These are phyloP conservation scores for Halictus quadricinctus DNA, from an alignment of 2,888 invertebrate genomes.

Conservation along the genomic window DNA sequence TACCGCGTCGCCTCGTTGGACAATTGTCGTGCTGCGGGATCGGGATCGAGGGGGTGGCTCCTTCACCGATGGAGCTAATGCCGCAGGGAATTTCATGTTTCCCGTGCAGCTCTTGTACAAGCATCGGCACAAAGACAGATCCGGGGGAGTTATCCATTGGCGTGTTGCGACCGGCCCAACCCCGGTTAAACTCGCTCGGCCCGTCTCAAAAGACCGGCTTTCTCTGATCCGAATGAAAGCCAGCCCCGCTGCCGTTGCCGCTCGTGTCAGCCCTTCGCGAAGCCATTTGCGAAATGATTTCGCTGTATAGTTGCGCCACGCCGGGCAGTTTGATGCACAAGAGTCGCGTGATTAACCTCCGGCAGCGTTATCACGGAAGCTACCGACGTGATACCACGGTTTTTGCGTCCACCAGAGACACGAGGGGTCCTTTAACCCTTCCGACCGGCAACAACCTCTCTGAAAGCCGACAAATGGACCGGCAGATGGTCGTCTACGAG, in stretches of 20 bases:
- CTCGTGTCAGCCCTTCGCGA: constrained; percentile 30
- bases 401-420: constrained; percentile 10
- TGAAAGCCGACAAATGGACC: constrained; percentile 28
- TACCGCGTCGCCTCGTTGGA: not conserved
- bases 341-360: constrained; percentile 49
- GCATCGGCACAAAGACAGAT: constrained; percentile 54
- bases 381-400: constrained; percentile 26
- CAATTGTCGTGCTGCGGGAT: constrained; percentile 10
- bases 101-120: constrained; percentile 24
- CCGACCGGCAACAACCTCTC: not conserved
- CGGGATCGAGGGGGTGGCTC: not conserved
- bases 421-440: not conserved
- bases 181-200: not conserved
- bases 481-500: not conserved
- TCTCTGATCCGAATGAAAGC: constrained; percentile 68
- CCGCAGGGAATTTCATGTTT: constrained; percentile 46
- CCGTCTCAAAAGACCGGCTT: constrained; percentile 61
- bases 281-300: constrained; percentile 75
- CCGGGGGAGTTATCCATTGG: constrained; percentile 50
- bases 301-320: constrained; percentile 28
- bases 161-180: constrained; percentile 31
- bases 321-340: constrained; percentile 29
- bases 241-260: not conserved
- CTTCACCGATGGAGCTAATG: constrained; percentile 25
- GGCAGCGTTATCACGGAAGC: constrained; percentile 25